These are phyloP conservation scores for Apotomis betuletana DNA, from an alignment of 2,888 invertebrate genomes.

Conservation along the genomic window DNA sequence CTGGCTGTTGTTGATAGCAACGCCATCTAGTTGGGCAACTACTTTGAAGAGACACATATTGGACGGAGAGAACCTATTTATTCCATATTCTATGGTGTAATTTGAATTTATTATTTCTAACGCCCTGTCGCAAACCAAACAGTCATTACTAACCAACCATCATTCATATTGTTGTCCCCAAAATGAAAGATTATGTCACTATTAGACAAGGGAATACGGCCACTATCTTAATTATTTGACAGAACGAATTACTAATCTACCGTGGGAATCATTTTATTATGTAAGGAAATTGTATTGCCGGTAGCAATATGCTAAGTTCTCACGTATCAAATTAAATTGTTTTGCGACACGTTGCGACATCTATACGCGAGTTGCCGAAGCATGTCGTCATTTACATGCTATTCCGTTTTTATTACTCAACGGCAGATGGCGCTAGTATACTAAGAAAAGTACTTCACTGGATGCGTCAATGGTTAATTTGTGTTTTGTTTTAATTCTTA, in stretches of 20 bases:
- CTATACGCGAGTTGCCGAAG: conserved; percentile 52
- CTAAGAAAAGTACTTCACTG: no score
- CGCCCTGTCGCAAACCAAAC: no score
- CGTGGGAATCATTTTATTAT: conserved; percentile 37
- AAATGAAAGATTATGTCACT: conserved; percentile 32
- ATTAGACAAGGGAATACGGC: conserved; percentile 30
- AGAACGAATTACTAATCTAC: conserved; percentile 27
- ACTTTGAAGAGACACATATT: no score
- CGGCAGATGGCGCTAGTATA: conserved; percentile 54
- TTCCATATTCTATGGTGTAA: no score
- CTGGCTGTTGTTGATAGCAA: no score
- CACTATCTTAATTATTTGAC: conserved; percentile 38
- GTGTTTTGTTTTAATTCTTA: conserved; percentile 20
- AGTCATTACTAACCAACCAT: background rate
- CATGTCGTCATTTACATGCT: conserved; percentile 44
- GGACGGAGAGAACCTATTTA: no score
- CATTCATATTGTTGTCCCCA: conserved; percentile 10
- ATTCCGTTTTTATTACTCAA: conserved; percentile 45
- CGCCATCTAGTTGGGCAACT: no score
- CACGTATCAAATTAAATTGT: conserved; percentile 32
- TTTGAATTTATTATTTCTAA: no score
- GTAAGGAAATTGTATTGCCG: conserved; percentile 31
- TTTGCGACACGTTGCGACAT: conserved; percentile 58
- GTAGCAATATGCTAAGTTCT: conserved; percentile 30
- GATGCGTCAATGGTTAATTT: background rate